phyloP scores from a whole-genome alignment of 2,797 vertebrate genomes.

The Clarias laeviceps region DNA sequence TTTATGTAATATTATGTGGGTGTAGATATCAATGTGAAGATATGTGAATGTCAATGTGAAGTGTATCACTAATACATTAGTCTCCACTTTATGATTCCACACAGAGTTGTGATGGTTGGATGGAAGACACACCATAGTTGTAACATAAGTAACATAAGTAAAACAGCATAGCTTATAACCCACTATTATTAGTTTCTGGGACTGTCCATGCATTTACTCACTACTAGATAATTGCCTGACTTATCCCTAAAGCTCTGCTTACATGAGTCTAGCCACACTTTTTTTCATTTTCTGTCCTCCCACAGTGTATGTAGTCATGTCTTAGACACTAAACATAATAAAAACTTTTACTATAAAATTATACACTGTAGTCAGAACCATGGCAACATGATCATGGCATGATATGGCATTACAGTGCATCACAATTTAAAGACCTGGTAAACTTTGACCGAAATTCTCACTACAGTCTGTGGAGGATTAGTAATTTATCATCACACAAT shows the following conservation, averaged over 20 bases:
- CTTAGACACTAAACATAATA: conserved; percentile 26
- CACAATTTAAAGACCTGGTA: conserved; percentile 24
- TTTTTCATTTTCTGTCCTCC: conserved; percentile 34
- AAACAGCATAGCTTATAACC: conserved; percentile 14
- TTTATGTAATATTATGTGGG: conserved; percentile 21
- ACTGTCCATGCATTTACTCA: conserved; percentile 24
- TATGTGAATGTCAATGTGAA: neutral
- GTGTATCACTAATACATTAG: conserved; percentile 13
- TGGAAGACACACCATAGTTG: conserved; percentile 15
- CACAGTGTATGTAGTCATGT: conserved; percentile 35
- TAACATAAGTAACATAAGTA: conserved; percentile 30
- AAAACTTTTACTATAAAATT: neutral
- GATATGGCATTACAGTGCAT: conserved; percentile 11
- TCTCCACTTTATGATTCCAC: neutral
- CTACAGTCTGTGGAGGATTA: conserved; percentile 9
- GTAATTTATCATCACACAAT: conserved; percentile 13
- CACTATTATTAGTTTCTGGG: conserved; percentile 5
- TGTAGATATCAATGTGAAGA: conserved; percentile 25
- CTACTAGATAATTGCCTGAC: conserved; percentile 9
- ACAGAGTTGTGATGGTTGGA: neutral
- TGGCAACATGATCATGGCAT: conserved; percentile 15
- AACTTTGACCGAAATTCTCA: conserved; percentile 45
- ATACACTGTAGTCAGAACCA: neutral
- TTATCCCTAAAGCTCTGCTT: conserved; percentile 19
- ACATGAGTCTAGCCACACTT: neutral